Base-by-base conservation (phyloP, 2,888 invertebrate genomes). In the Magallana nippona region DNA sequence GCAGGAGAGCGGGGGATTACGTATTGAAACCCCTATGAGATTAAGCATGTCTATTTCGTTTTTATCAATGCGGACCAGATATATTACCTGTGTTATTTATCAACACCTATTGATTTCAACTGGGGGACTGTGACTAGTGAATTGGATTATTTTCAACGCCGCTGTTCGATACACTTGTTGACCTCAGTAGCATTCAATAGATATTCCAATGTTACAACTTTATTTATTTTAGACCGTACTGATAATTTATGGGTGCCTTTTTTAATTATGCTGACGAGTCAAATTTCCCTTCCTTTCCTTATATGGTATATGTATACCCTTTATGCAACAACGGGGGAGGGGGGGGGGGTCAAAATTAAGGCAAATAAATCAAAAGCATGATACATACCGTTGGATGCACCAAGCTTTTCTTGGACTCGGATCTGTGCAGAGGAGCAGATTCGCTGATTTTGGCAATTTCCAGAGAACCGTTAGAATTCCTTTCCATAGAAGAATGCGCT, bases 381-480 rank as follows among this genome's bases (percentile, higher is more conserved):
- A 27, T 27, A 27, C 71, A 27, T 71, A 71, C 71, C 71, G 71
- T 71, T 11, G 71, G 71, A 32, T 71, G 71, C 15, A 22, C 5
- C 32, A 71, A 27, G 32, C 27, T 32, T 71, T 15, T 27, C 32
- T 71, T 71, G 71, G 71, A 71, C 71, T 71, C 71, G 0, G 27
- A 27, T 71, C 71, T 22, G 22, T 71, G 71, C 19, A 82, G 55
- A 10, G 82, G 82, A 1, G 82, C 82, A 10, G 82, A 82, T n/a
- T 82, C 82, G 22, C 82, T 82, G 19, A 63, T 10, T 71, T 82
- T 62, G 15, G 55, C 55, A 5, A 82, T 44, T 44, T 71, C 71
- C 44, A 44, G 10, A 27, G n/a, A 63, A 71, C 63, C 55, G 22
- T 55, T 63, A 15, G 19, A 55, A 17, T 44, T 13, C 17, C 55